Conservation (phyloP, 2,888 invertebrate genomes). For the Harpagoxenus sublaevis region DNA sequence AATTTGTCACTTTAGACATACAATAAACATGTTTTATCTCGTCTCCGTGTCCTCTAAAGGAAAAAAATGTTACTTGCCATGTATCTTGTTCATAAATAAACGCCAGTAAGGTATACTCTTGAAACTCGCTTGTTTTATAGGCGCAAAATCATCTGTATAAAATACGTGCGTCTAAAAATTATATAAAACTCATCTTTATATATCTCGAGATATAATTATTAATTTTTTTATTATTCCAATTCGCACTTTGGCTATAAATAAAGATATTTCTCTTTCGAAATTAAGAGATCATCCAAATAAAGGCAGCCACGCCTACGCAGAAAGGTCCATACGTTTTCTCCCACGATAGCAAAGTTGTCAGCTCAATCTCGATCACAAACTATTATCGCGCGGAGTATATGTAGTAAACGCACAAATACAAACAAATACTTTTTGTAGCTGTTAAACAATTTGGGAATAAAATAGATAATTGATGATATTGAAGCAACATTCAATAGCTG, state of each 20-base stretch:
- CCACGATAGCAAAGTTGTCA: constrained; percentile 45
- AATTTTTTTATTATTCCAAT: no score
- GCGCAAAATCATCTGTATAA: neutral
- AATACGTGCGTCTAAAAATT: neutral
- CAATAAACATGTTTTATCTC: constrained; percentile 23
- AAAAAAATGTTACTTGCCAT: neutral
- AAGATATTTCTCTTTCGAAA: no score
- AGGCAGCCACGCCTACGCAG: neutral
- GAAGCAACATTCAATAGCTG: neutral
- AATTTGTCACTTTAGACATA: constrained; percentile 42
- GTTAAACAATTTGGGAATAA: neutral
- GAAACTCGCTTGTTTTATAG: neutral
- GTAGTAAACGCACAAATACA: neutral
- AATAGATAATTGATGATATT: neutral
- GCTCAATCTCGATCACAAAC: constrained; percentile 58
- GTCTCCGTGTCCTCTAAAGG: neutral
- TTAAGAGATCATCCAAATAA: no score
- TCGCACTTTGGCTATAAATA: no score
- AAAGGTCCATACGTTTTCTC: constrained; percentile 25
- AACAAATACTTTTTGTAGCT: neutral
- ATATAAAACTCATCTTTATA: neutral
- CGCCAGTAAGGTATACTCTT: neutral
- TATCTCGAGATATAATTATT: no score
- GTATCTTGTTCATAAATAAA: neutral
- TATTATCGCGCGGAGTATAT: constrained; percentile 59